Base-by-base conservation (phyloP, 1,140 invertebrate genomes). In the Papilio machaon region DNA sequence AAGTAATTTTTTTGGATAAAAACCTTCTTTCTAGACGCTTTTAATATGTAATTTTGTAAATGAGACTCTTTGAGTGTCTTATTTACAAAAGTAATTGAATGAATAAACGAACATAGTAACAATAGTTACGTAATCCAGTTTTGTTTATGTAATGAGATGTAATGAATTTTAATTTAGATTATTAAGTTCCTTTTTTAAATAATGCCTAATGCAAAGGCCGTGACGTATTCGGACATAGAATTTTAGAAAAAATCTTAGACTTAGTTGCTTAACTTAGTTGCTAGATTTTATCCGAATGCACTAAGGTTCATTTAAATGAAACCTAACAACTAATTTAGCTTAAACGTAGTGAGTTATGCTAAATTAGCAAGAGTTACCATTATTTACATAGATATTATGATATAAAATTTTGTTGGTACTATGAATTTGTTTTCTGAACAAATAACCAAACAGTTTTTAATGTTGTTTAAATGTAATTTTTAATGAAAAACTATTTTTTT, bases 21-120 rank as follows among this genome's bases (percentile, higher is more conserved):
- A 73, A 73, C 46, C 17, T 43, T 73, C 13, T n/a, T 46, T 46
- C 11, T 46, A 4, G 38, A n/a, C 11, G 2, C 67, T 67, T 77
- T 76, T 81, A 81, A 81, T 81, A 81, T 81, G 73, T 80, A 76
- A 77, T 52, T 60, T 13, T 47, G 58, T 54, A 67, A 76, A 80
- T 82, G 58, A 38, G 46, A 76, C 47, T 54, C 81, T 67, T 19
- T 46, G 81, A 82, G 75, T 73, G 58, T 60, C 9, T 19, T 35
- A 11, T 49, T 49, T 49, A 49, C 38, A 38, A 38, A 38, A 2
- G 38, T 58, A 58, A 54, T 54, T 54, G 11, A 58, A 58, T 58
- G 17, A 58, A 58, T 58, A 58, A 6, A n/a, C 49, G 17, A 5
- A n/a, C 6, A n/a, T n/a, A 58, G 15, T 58, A n/a, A 58, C 54